A percentile compares a stretch with the other conserved stretches of the same genome.
These are phyloP conservation scores for Sylvietta virens DNA, from an alignment of 2,113 vertebrate species.

Conservation along the genomic window DNA sequence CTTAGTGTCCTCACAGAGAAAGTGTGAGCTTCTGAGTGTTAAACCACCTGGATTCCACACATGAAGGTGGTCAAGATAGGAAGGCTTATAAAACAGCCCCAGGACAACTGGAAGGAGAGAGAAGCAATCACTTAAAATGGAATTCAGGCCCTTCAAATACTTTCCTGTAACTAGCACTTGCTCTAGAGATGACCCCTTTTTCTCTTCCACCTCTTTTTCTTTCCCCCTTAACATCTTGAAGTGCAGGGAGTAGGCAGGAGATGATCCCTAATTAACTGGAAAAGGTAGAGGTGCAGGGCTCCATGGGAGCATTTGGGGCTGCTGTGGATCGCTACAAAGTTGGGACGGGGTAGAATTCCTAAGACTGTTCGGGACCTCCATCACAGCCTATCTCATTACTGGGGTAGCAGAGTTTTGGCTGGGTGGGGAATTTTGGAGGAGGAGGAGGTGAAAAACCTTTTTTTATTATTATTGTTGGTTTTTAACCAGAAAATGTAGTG, in stretches of 20 bases:
- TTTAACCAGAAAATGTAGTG: slow-evolving; percentile 28
- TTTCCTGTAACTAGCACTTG: not conserved
- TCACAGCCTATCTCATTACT: not conserved
- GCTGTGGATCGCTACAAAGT: not conserved
- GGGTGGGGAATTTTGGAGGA: not conserved
- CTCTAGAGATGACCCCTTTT: not conserved
- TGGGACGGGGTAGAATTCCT: not conserved
- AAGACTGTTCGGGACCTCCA: rapidly evolving
- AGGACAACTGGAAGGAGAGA: not conserved
- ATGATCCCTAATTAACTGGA: not conserved
- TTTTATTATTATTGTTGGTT: not conserved
- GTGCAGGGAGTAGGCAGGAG: not conserved
- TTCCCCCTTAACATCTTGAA: not conserved
- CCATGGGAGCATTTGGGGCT: not conserved
- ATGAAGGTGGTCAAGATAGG: not conserved
- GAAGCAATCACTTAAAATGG: not conserved
- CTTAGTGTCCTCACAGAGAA: not conserved
- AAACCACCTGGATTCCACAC: not conserved
- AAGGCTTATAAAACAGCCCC: not conserved
- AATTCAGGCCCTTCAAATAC: not conserved
- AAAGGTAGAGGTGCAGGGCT: not conserved
- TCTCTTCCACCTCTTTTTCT: not conserved
- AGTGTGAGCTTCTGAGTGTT: not conserved
- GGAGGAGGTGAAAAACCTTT: not conserved
- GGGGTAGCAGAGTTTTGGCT: not conserved